These are phyloP conservation scores for Clarias magur DNA, from an alignment of 2,113 vertebrate genomes.

Conservation along the genomic window DNA sequence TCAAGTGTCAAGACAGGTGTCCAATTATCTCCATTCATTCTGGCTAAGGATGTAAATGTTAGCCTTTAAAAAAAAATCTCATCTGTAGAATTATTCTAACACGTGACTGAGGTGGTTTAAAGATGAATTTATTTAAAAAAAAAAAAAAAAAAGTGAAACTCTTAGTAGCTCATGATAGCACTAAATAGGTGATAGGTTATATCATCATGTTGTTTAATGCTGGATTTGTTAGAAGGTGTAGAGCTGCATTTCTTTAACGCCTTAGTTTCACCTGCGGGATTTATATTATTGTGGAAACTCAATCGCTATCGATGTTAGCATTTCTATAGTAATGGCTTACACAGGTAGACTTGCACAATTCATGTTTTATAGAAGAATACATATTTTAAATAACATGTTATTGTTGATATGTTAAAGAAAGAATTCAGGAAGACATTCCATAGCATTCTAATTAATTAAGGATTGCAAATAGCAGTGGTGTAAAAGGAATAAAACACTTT, in stretches of 20 bases:
- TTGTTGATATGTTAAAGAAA: background rate
- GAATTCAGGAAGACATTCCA: background rate
- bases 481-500: background rate
- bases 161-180: background rate
- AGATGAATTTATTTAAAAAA: background rate
- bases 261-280: background rate
- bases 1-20: conserved; percentile 44
- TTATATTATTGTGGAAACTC: background rate
- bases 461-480: background rate
- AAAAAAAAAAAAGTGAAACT: background rate
- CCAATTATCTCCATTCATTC: conserved; percentile 47
- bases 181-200: background rate
- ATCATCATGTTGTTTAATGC: background rate
- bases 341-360: no score
- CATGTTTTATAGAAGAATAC: background rate
- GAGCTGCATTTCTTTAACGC: background rate
- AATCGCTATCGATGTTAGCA: no score
- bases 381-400: background rate
- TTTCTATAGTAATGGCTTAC: background rate
- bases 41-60: conserved; percentile 39
- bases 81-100: conserved; percentile 31
- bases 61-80: conserved; percentile 33
- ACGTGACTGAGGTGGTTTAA: background rate
- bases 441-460: background rate
- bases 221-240: background rate